A percentile compares a stretch with the other conserved stretches of the same genome.
Conservation (phyloP, 2,888 invertebrate species). For the Pollenia griseotomentosa region DNA sequence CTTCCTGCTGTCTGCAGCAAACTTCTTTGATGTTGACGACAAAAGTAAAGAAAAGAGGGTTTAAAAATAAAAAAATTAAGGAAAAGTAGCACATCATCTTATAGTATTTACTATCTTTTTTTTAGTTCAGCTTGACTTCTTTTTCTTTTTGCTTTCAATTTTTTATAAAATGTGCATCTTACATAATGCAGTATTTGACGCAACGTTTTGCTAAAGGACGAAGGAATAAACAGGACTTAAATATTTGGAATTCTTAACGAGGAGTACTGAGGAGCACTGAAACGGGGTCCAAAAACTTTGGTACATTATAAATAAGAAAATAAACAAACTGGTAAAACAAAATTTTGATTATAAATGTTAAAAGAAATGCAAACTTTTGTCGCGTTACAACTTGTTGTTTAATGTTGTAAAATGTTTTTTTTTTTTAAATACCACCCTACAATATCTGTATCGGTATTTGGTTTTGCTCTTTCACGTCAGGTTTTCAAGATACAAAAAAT, state of each 20-base stretch:
- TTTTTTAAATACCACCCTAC: not conserved
- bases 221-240: constrained; percentile 32
- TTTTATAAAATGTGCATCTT: constrained; percentile 35
- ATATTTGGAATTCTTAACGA: not conserved
- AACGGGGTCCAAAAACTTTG: not conserved
- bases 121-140: not conserved
- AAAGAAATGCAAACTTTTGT: constrained; percentile 19
- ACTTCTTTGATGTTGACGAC: constrained; percentile 34
- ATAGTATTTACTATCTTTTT: constrained; percentile 43
- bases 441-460: too few species aligned
- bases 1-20: not conserved
- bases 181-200: constrained; percentile 61
- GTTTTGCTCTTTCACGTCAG: too few species aligned
- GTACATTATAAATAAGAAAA: constrained; percentile 33
- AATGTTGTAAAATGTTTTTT: not conserved
- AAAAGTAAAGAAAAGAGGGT: not conserved
- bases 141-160: not conserved
- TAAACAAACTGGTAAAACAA: constrained; percentile 8
- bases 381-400: constrained; percentile 35
- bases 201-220: constrained; percentile 5
- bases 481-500: too few species aligned
- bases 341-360: not conserved
- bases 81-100: constrained; percentile 59
- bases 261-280: too few species aligned
- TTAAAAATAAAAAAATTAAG: not conserved